Evolutionary conservation across 2,888 invertebrate genomes (phyloP), one percentile per base, ranked within the genome.

Genomic region (Elysia crispata): DNA sequence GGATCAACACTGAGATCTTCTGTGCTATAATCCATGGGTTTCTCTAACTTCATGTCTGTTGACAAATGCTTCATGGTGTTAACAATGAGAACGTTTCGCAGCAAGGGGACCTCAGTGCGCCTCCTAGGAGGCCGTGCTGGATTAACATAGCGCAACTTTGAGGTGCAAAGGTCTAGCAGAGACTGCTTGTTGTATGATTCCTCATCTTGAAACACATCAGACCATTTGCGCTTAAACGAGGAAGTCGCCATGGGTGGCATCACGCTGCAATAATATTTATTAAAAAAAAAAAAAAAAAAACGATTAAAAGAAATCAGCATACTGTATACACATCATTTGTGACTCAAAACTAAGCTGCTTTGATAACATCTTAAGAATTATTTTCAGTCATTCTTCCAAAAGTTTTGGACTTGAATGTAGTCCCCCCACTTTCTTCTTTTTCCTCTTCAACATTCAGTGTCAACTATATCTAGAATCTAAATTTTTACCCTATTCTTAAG

Each of bases 161-260:
- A 67, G 30, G 80, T 33, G 30, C 80, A 80, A 11, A 80, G 70
- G 64, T 80, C 80, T 76, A 80, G 75, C 49, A 80, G 67, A 31
- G 76, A 76, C 33, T 80, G 80, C 41, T 76, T 80, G 62, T 80
- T 76, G 70, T 67, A 80, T 41, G 69, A 31, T 49, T 80, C 80
- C 11, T 25, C 69, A 33, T 80, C 80, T 28, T 73, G 73, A 62
- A 80, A 76, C 0, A 70, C 69, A 60, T 80, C 80, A 23, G 80
- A 80, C 80, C 80, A 80, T 70, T 80, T 80, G 75, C 80, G 80
- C 62, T 80, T 80, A 60, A 64, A 66, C 69, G 69, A 76, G n/a
- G 76, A 70, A 6, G 80, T 76, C 69, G 80, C 80, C 80, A 80
- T 80, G 76, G 80, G 80, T 75, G 80, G 80, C 80, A 80, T 80